These are phyloP conservation scores for Propithecus deckenii DNA, from an alignment of 2,797 vertebrate species.

Conservation along the genomic window DNA sequence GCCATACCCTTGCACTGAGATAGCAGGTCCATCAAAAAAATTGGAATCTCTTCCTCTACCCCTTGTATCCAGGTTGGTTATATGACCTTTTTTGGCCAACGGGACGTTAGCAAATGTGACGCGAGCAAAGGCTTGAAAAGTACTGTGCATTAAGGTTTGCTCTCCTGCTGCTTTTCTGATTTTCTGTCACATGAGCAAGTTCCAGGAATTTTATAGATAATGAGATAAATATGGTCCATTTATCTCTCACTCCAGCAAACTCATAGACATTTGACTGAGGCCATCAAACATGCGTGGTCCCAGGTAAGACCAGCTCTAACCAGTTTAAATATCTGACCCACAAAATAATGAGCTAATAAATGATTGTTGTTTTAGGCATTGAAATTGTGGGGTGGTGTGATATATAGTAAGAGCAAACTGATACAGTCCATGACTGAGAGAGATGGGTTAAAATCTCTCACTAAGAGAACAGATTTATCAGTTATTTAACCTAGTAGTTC, in stretches of 20 bases:
- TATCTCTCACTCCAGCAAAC: background rate
- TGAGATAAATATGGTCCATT: background rate
- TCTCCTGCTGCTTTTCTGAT: background rate
- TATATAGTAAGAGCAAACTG: background rate
- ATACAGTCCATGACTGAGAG: background rate
- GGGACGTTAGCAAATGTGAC: background rate
- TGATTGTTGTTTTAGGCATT: background rate
- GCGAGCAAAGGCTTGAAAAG: background rate
- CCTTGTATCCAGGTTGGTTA: background rate
- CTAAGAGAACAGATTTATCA: background rate
- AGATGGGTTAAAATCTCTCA: background rate
- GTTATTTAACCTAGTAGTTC: background rate
- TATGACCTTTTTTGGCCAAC: background rate
- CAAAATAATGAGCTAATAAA: background rate
- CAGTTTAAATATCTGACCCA: background rate
- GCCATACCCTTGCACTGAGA: background rate
- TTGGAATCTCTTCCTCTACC: background rate
- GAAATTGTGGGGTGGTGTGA: background rate
- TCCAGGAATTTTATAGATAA: background rate
- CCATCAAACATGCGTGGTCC: background rate
- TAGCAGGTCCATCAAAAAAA: background rate
- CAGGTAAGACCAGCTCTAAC: background rate
- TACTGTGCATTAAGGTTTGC: background rate
- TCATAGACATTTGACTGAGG: background rate
- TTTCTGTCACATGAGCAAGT: background rate